Evolutionary conservation across 2,113 vertebrate genomes (phyloP), one percentile per base, ranked within the genome.

Genomic region (Hyla sarda): DNA sequence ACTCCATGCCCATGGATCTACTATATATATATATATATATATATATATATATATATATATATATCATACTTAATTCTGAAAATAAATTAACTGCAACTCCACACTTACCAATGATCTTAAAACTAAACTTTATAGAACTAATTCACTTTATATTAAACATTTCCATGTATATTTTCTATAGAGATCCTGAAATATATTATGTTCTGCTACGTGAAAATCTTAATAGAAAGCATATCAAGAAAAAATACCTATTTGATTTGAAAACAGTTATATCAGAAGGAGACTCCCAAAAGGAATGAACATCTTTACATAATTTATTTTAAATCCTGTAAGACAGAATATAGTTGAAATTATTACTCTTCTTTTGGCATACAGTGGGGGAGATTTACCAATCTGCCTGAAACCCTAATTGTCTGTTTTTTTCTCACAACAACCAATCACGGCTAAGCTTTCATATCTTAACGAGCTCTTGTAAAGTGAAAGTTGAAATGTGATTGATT

Each of bases 271-370:
- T 32, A 67, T 67, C 28, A 67, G 62, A 67, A 67, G 16, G 54
- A 65, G 62, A 32, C 62, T 32, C 14, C 62, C 62, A 67, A 32
- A n/a, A 67, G 28, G 62, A 67, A 17, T 67, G 30, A 32, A 67
- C 28, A 67, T 8, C 32, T 67, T 67, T 25, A 67, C 62, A 67
- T 67, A 67, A 67, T 67, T 67, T 65, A 65, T 65, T 65, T 65
- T 67, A 67, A 67, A 67, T 32, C 32, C 62, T 7, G 14, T 67
- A 25, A 67, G 62, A 32, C 62, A 32, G 60, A 67, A 67, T 67
- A 28, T 6, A 32, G 28, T 32, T 67, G 62, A 32, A 32, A 67
- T 32, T 12, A 67, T 67, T 32, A 67, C 62, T 32, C n/a, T 17
- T 28, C 17, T 67, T 32, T 32, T 67, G 62, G 62, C 62, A 67